Conservation (phyloP, 2,797 vertebrate species). For the Anabacerthia variegaticeps region DNA sequence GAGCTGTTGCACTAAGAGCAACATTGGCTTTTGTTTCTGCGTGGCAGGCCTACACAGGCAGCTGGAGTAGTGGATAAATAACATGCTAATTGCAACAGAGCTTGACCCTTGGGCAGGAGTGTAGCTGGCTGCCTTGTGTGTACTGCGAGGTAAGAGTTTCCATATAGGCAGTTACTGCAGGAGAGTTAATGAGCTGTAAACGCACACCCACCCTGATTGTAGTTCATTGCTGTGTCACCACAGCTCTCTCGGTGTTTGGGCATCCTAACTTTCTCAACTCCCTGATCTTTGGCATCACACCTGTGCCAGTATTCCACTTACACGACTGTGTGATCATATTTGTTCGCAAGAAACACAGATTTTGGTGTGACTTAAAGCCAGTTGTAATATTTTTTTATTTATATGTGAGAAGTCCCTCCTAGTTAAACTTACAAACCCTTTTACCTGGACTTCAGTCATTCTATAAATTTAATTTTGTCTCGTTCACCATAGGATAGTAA, state of each 20-base stretch:
- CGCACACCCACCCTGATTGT: not conserved
- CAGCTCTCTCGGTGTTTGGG: accelerated
- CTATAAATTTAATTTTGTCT: not conserved
- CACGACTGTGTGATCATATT: not conserved
- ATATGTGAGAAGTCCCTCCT: not conserved
- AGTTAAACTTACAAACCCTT: not conserved
- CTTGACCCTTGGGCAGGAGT: constrained; percentile 8
- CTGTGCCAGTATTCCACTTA: not conserved
- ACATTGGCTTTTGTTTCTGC: not conserved
- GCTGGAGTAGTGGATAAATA: not conserved
- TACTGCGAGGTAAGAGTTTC: constrained; percentile 22
- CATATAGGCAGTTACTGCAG: constrained; percentile 3
- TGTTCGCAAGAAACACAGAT: not conserved
- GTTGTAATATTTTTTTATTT: not conserved
- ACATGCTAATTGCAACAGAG: not conserved
- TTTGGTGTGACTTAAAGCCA: not conserved
- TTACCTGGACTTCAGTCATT: not conserved
- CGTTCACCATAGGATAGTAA: not conserved
- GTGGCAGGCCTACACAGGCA: constrained; percentile 25
- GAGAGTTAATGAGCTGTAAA: constrained; percentile 42
- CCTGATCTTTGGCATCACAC: not conserved
- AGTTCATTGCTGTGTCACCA: not conserved
- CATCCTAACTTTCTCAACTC: not conserved
- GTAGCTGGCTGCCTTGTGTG: not conserved
- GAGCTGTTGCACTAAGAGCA: not conserved